Conservation (phyloP, 2,113 vertebrate species). For the Sturnus vulgaris region DNA sequence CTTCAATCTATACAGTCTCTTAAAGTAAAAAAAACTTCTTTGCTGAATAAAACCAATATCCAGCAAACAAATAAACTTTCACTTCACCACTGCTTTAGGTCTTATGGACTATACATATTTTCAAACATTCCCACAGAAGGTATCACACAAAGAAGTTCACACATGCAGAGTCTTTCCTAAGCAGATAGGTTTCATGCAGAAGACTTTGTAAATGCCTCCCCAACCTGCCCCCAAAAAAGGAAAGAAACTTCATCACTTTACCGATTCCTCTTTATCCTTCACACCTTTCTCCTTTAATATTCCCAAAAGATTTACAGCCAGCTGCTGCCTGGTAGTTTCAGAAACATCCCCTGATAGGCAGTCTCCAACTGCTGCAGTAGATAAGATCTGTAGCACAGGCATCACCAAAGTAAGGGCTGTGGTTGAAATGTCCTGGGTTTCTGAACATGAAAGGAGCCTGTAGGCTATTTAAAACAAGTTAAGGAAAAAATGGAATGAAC, state of each 20-base stretch:
- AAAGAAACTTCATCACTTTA: constrained; percentile 15
- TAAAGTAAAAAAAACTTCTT: neutral
- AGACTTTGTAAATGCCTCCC: neutral
- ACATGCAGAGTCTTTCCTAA: neutral
- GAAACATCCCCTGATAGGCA: constrained; percentile 68
- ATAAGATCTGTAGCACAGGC: constrained; percentile 87
- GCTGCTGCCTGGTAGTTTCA: constrained; percentile 70
- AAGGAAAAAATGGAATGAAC: neutral
- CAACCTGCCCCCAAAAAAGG: neutral
- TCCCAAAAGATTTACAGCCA: constrained; percentile 77
- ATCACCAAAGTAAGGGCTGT: constrained; percentile 78
- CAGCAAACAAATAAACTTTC: neutral
- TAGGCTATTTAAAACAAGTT: constrained; percentile 70
- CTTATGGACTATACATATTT: neutral
- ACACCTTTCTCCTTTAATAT: constrained; percentile 56
- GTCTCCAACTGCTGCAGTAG: constrained; percentile 78
- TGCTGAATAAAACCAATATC: neutral
- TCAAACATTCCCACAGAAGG: neutral
- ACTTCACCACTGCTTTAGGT: neutral
- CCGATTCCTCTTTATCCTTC: constrained; percentile 27
- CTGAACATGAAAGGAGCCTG: constrained; percentile 73
- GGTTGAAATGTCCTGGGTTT: constrained; percentile 52
- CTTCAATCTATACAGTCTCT: rapidly evolving
- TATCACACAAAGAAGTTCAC: neutral
- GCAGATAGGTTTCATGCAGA: neutral